Evolutionary conservation across 2,888 invertebrate genomes (phyloP).

Genomic region (Bhutanitis thaidina): DNA sequence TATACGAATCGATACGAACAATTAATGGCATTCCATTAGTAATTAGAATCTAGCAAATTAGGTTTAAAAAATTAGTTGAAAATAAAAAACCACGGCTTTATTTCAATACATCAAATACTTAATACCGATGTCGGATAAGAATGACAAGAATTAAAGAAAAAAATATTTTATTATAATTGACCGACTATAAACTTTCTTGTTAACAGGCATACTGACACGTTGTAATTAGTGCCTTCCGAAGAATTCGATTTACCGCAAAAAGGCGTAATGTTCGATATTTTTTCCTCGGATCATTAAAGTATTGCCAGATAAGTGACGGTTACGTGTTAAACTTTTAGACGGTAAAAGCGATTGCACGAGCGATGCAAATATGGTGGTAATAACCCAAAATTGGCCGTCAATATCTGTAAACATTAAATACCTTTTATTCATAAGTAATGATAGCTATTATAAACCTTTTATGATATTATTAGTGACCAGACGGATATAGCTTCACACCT

Average conservation of each 20-base stretch:
- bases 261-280: slow-evolving; percentile 42
- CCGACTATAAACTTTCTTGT: slow-evolving; percentile 8
- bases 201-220: slow-evolving; percentile 38
- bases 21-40: too few relatives aligned
- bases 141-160: slow-evolving; percentile 14
- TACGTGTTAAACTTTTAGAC: slow-evolving; percentile 19
- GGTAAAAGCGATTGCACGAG: slow-evolving; percentile 5
- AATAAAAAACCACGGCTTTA: too few relatives aligned
- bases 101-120: too few relatives aligned
- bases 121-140: too few relatives aligned
- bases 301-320: slow-evolving; percentile 26
- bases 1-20: too few relatives aligned
- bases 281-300: slow-evolving; percentile 38
- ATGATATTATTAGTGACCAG: neutral
- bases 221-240: slow-evolving; percentile 37
- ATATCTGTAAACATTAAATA: neutral
- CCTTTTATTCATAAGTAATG: neutral
- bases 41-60: too few relatives aligned
- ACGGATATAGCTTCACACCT: neutral
- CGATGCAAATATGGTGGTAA: neutral
- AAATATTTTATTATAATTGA: neutral
- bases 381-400: slow-evolving; percentile 1
- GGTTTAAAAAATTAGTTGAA: too few relatives aligned
- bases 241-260: slow-evolving; percentile 37
- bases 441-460: neutral